These are phyloP conservation scores for Sebastes nivosus DNA, from an alignment of 2,797 vertebrate species.

Conservation along the genomic window DNA sequence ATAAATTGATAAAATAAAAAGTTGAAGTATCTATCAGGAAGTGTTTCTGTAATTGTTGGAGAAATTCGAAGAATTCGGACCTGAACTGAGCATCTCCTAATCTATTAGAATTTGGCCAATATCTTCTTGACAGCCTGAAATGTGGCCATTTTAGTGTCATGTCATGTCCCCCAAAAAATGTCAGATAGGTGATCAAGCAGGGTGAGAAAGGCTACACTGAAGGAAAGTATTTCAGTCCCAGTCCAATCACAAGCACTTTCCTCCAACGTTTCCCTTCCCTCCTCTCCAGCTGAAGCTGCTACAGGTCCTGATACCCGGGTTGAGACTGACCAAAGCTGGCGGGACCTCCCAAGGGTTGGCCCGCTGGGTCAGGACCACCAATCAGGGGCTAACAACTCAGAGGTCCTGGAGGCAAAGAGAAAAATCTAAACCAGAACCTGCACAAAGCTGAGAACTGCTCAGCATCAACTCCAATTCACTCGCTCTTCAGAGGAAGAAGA, in stretches of 20 bases:
- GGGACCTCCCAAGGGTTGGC: conserved; percentile 15
- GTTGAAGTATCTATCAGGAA: too few relatives aligned
- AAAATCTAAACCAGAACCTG: conserved; percentile 19
- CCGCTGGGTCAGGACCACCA: conserved; percentile 40
- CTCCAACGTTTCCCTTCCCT: not conserved
- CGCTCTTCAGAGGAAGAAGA: not conserved
- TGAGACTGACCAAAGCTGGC: conserved; percentile 23
- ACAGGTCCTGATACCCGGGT: not conserved
- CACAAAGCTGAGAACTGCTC: not conserved
- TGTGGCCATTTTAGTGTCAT: not conserved
- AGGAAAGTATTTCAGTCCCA: not conserved
- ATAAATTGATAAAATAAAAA: too few relatives aligned
- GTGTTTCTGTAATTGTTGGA: not conserved
- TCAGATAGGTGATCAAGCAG: not conserved
- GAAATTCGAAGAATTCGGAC: too few relatives aligned
- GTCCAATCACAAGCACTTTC: not conserved
- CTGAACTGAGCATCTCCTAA: too few relatives aligned
- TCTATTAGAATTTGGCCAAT: not conserved
- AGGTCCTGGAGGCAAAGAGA: conserved; percentile 3
- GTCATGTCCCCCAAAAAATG: not conserved
- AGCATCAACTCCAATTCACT: not conserved
- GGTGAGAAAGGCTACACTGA: not conserved
- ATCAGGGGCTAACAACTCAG: conserved; percentile 27
- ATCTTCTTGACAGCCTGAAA: not conserved
- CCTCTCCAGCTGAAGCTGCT: conserved; percentile 3